Evolutionary conservation across 1,140 invertebrate genomes (phyloP).

Genomic region (Leptonema lineaticorne): DNA sequence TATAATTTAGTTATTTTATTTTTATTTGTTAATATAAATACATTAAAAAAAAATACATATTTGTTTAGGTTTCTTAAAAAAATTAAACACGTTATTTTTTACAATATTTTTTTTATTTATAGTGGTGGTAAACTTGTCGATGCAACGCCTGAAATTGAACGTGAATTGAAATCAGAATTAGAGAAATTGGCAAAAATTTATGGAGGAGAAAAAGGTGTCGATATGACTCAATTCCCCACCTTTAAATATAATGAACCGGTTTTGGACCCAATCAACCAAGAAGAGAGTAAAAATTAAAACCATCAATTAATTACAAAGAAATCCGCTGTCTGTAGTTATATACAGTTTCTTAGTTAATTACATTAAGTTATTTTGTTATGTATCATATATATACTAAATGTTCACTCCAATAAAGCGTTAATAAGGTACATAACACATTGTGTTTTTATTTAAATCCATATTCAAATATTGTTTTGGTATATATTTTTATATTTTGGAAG

Average conservation of each 20-base stretch:
- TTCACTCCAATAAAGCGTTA: background rate
- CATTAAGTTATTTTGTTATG: conserved; percentile 11
- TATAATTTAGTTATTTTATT: too few relatives aligned
- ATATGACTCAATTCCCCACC: conserved; percentile 86
- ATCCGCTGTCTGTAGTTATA: background rate
- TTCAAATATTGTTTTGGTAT: too few relatives aligned
- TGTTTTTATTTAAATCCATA: too few relatives aligned
- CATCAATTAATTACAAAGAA: background rate
- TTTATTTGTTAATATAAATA: too few relatives aligned
- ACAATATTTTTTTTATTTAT: conserved; percentile 43
- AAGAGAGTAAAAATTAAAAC: background rate
- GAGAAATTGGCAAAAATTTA: conserved; percentile 78
- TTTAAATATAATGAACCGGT: conserved; percentile 76
- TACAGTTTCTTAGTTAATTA: background rate
- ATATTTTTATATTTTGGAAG: too few relatives aligned
- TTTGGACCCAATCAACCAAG: conserved; percentile 58
- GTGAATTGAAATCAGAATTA: conserved; percentile 73
- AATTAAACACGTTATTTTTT: too few relatives aligned
- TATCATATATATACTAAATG: background rate
- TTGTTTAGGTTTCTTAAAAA: too few relatives aligned
- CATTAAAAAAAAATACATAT: too few relatives aligned
- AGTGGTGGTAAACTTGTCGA: conserved; percentile 84
- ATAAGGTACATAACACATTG: background rate
- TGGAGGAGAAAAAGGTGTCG: conserved; percentile 71
- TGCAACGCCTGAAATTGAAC: conserved; percentile 71